Evolutionary conservation across 1,140 invertebrate species (phyloP).

Genomic region (Galendromus occidentalis): DNA sequence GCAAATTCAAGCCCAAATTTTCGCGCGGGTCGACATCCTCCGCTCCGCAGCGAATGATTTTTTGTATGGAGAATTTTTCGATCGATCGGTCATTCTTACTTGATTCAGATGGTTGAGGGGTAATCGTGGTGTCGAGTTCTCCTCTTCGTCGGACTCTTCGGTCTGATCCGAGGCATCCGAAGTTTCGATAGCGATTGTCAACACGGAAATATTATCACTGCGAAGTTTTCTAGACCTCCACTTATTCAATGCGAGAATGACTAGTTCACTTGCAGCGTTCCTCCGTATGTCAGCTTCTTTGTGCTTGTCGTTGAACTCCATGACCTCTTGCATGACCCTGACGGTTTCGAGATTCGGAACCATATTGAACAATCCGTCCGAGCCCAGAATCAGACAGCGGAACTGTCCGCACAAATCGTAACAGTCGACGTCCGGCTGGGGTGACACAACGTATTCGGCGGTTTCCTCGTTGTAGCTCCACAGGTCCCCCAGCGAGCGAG

Average conservation of each 20-base stretch:
- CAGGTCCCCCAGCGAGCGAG: neutral
- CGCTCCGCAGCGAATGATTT: too few species aligned
- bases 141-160: neutral
- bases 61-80: too few species aligned
- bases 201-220: slow-evolving; percentile 5
- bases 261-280: neutral
- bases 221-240: neutral
- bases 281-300: neutral
- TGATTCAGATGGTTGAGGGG: slow-evolving; percentile 2
- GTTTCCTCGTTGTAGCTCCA: neutral
- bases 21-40: too few species aligned
- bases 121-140: neutral
- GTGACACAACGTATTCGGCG: neutral
- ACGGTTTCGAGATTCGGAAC: neutral
- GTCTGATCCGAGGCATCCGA: neutral
- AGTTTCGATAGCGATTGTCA: neutral
- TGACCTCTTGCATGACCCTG: neutral
- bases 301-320: neutral
- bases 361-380: slow-evolving; percentile 4
- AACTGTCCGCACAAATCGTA: neutral
- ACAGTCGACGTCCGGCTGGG: neutral
- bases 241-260: neutral
- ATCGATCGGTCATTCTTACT: too few species aligned
- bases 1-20: too few species aligned
- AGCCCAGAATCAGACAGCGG: neutral